Evolutionary conservation across 2,888 invertebrate species (phyloP).

Genomic region (Chrysodeixis includens): DNA sequence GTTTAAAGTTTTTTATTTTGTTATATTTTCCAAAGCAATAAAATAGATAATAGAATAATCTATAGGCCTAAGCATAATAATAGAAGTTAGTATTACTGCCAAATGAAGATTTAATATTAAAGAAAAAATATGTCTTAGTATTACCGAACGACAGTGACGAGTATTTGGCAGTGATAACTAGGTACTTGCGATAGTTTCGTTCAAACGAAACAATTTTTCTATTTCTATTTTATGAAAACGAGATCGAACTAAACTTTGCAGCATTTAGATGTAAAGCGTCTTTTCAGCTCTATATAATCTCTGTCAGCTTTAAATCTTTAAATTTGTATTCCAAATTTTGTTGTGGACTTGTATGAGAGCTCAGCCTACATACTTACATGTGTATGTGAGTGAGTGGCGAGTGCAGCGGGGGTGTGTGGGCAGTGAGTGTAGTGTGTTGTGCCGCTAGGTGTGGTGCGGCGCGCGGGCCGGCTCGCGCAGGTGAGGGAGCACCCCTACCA

Average conservation of each 20-base stretch:
- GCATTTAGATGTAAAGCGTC: conserved; percentile 76
- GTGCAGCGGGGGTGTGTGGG: conserved; percentile 61
- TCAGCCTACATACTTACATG: no score
- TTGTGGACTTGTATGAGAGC: no score
- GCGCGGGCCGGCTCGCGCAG: conserved; percentile 95
- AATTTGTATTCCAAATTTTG: conserved; percentile 53
- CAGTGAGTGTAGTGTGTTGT: conserved; percentile 82
- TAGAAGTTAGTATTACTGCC: conserved; percentile 82
- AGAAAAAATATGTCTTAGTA: conserved; percentile 70
- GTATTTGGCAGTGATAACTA: conserved; percentile 79
- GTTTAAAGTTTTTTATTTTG: conserved; percentile 77
- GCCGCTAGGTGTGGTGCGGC: conserved; percentile 95
- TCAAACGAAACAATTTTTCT: conserved; percentile 60
- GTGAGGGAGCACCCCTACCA: conserved; percentile 99
- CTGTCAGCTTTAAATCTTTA: conserved; percentile 62
- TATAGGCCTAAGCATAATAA: conserved; percentile 82
- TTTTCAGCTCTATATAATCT: conserved; percentile 48
- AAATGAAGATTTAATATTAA: conserved; percentile 68
- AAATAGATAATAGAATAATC: conserved; percentile 75
- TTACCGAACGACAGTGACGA: conserved; percentile 68
- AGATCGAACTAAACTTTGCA: conserved; percentile 81
- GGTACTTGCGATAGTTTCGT: conserved; percentile 66
- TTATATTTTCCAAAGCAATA: conserved; percentile 87
- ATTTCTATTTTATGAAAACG: conserved; percentile 68
- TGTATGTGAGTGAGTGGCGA: conserved; percentile 52